Evolutionary conservation across 2,888 invertebrate species (phyloP).

Genomic region (Caenorhabditis wallacei): DNA sequence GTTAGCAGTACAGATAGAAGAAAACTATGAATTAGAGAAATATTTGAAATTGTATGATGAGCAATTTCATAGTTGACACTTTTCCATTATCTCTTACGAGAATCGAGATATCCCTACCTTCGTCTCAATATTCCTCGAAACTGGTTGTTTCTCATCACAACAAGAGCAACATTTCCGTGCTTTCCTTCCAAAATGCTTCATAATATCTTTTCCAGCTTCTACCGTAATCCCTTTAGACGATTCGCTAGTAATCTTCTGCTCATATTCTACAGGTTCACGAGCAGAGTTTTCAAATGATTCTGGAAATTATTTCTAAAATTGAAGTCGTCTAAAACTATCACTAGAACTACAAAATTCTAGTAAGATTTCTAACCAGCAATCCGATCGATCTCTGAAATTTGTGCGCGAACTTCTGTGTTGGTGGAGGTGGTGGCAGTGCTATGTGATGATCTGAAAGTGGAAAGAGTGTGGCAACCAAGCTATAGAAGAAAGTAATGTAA

Average conservation of each 20-base stretch:
- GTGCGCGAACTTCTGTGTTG: conserved; percentile 47
- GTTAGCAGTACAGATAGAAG: too few species aligned
- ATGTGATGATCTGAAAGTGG: conserved; percentile 38
- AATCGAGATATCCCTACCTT: conserved; percentile 1
- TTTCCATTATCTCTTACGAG: too few species aligned
- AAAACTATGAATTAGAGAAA: not conserved
- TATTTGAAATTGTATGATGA: not conserved
- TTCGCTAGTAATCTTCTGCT: conserved; percentile 30
- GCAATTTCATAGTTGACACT: too few species aligned
- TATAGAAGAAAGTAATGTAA: not conserved
- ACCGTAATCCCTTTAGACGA: conserved; percentile 45
- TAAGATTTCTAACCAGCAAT: conserved; percentile 37
- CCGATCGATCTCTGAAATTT: conserved; percentile 58
- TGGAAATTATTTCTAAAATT: conserved; percentile 24
- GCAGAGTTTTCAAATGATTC: conserved; percentile 59
- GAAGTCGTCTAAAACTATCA: too few species aligned
- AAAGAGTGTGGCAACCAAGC: not conserved
- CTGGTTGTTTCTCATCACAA: conserved; percentile 61
- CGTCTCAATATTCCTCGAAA: conserved; percentile 45
- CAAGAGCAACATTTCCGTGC: conserved; percentile 50
- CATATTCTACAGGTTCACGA: conserved; percentile 48
- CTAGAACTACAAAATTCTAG: too few species aligned
- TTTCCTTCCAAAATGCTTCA: conserved; percentile 41
- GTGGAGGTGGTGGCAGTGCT: conserved; percentile 19
- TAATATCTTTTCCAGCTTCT: conserved; percentile 35